Base-by-base conservation (phyloP, 2,797 vertebrate genomes). In the Sebastes nivosus region DNA sequence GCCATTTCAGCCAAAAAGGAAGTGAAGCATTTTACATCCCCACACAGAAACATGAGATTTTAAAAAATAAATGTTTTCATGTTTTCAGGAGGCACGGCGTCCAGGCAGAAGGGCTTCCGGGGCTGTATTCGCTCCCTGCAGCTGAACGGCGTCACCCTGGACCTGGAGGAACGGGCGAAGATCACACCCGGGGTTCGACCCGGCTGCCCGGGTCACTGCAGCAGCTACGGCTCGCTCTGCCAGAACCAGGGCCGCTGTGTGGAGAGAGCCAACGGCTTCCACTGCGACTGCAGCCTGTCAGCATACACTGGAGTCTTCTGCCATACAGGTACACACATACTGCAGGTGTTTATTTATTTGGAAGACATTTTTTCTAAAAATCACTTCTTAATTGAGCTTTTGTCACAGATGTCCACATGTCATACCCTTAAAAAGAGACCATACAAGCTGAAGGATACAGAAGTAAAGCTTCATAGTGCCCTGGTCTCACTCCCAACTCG, bases 151-250 rank as follows among this genome's bases (percentile, higher is more conserved):
- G 87, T 94, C 78, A 94, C 97, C 2, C 92, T 98, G 91, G 96
- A 99, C 88, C 93, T 99, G 88, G 97, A 98, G 92, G 96, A 97
- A 79, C 93, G 98, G 88, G 97, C 98, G 1, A 95, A 89, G 80
- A 96, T 99, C 89, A 99, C 98, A 0, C 98, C 98, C 0, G 97
- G 96, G 1, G 98, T 99, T 8, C 95, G 93, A 61, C 93, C 97
- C 1, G 97, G 98, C n/a, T 99, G 98, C 79, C 94, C 95, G 16
- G 98, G 98, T 59, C 98, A 99, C 83, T 99, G 98, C 89, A 97
- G 97, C 94, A 99, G 96, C 91, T 99, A 98, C 18, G 97, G 97
- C 42, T 95, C 90, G 25, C 86, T 99, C 65, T 99, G 98, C 84
- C 97, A 92, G 76, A 96, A 98, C 68, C 96, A 93, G 73, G 98